Conservation (phyloP, 2,113 vertebrate species). For the Nothocercus nigrocapillus region DNA sequence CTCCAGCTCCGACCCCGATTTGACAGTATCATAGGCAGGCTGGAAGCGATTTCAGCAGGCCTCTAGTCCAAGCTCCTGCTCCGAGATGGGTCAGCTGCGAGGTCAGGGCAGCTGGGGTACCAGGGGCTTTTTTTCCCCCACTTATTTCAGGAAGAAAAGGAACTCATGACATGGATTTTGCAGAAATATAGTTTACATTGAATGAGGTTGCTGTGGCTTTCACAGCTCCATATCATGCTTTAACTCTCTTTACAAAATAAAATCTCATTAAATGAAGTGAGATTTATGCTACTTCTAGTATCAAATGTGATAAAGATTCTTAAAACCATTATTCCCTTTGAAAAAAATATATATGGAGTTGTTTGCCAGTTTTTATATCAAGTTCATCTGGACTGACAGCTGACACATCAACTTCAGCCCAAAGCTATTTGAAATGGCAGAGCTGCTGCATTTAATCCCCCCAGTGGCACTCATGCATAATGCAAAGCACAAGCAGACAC, state of each 20-base stretch:
- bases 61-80: neutral
- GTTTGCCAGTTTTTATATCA: neutral
- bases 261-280: neutral
- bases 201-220: neutral
- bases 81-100: neutral
- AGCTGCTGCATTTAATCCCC: conserved; percentile 41
- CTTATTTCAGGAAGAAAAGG: neutral
- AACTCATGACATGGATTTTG: neutral
- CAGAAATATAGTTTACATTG: neutral
- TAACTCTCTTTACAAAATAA: neutral
- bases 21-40: neutral
- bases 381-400: conserved; percentile 56
- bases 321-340: neutral
- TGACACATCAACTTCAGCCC: conserved; percentile 56
- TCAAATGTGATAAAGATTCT: neutral
- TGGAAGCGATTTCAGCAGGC: neutral
- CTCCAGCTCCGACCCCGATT: neutral
- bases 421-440: conserved; percentile 57
- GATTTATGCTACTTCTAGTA: neutral
- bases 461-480: conserved; percentile 38
- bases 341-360: neutral
- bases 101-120: neutral
- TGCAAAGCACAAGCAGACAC: conserved; percentile 31
- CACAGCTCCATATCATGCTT: neutral
- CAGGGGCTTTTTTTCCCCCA: neutral